Evolutionary conservation across 2,797 vertebrate genomes (phyloP).

Genomic region (Ambastaia sidthimunki): DNA sequence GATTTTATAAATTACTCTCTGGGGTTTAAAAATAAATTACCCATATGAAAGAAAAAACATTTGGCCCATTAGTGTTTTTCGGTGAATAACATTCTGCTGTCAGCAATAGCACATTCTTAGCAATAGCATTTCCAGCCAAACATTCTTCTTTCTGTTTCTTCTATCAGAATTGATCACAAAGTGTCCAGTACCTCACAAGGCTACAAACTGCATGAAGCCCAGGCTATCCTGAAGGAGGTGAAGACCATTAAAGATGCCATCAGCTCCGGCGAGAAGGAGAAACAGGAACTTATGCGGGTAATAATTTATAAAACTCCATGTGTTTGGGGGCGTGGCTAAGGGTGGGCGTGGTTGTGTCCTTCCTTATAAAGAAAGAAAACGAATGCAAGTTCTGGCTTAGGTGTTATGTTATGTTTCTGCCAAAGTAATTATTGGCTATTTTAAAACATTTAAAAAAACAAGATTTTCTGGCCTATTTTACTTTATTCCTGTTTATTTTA

Average conservation of each 20-base stretch:
- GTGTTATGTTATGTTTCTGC: too few relatives aligned
- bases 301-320: background rate
- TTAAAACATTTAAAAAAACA: background rate
- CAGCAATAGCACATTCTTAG: background rate
- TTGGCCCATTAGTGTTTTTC: too few relatives aligned
- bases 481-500: too few relatives aligned
- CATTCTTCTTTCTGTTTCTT: constrained; percentile 2
- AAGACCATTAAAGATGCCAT: constrained; percentile 94
- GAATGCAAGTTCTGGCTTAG: too few relatives aligned
- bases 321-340: background rate
- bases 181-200: constrained; percentile 87
- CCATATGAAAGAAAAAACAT: background rate
- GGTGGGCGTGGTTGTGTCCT: background rate
- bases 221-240: constrained; percentile 94
- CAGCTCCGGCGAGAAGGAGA: constrained; percentile 93
- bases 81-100: background rate
- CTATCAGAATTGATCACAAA: constrained; percentile 90
- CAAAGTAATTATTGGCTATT: background rate
- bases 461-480: too few relatives aligned
- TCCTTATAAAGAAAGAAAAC: background rate
- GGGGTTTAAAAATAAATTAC: background rate
- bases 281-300: constrained; percentile 96
- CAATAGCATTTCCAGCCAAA: background rate
- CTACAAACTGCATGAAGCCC: constrained; percentile 92
- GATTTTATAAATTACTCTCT: background rate